These are phyloP conservation scores for Coecobrya sp. DNA, from an alignment of 2,888 invertebrate species.

Conservation along the genomic window DNA sequence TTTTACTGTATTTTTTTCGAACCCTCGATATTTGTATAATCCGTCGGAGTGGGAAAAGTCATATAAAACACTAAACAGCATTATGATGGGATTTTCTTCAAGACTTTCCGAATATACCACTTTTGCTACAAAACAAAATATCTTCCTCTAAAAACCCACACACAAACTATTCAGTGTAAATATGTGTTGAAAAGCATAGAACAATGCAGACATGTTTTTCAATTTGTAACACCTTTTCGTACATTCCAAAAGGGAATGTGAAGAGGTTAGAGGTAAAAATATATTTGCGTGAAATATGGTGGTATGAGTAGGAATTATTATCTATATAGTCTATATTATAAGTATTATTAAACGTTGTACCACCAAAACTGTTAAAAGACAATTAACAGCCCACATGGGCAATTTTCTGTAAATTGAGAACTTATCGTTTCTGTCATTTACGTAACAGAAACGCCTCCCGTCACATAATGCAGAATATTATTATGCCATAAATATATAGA, in stretches of 20 bases:
- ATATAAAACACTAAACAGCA: no score
- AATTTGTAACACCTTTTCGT: conserved; percentile 63
- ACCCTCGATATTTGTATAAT: no score
- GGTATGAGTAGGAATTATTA: no score
- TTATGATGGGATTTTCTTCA: no score
- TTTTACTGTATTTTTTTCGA: no score
- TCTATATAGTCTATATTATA: no score
- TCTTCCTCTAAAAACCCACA: background rate
- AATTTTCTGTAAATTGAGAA: conserved; percentile 13
- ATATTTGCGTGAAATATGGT: background rate
- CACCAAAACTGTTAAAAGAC: conserved; percentile 43
- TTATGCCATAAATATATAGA: background rate
- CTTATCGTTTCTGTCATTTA: conserved; percentile 37
- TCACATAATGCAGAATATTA: background rate
- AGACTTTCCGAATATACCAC: no score
- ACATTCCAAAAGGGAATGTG: background rate
- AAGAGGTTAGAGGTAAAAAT: background rate
- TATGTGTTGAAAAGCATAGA: background rate
- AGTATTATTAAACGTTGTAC: background rate
- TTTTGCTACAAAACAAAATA: no score
- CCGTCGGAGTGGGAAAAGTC: no score
- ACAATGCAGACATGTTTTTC: conserved; percentile 41
- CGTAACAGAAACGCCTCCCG: background rate
- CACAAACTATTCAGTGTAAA: background rate
- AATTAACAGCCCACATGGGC: conserved; percentile 20